Conservation (phyloP, 2,797 vertebrate genomes). For the Pogoniulus pusillus region DNA sequence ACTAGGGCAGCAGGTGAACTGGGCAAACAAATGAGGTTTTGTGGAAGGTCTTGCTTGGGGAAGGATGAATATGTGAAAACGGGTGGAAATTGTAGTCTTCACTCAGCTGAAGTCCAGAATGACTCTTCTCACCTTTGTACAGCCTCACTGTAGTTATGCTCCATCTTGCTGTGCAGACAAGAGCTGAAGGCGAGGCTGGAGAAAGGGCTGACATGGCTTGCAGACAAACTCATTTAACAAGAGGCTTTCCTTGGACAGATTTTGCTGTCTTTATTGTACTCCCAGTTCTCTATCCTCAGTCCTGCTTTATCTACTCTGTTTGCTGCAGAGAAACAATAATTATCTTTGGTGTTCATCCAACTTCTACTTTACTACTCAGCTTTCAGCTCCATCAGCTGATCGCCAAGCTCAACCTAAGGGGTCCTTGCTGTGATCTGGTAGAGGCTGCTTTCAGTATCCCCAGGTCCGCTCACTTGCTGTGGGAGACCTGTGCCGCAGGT, state of each 20-base stretch:
- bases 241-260: not conserved
- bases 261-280: not conserved
- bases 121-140: not conserved
- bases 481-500: not conserved
- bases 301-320: not conserved
- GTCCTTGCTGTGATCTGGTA: not conserved
- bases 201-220: not conserved
- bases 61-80: not conserved
- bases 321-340: not conserved
- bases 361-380: not conserved
- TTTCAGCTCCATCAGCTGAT: not conserved
- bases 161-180: not conserved
- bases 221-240: not conserved
- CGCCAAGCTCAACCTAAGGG: not conserved
- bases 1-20: not conserved
- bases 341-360: not conserved
- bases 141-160: not conserved
- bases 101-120: accelerated
- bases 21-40: not conserved
- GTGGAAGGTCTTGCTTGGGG: not conserved
- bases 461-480: accelerated
- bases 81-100: not conserved
- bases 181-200: not conserved
- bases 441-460: not conserved
- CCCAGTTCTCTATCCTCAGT: not conserved